Conservation (phyloP, 2,888 invertebrate genomes). For the Patella ulyssiponensis region DNA sequence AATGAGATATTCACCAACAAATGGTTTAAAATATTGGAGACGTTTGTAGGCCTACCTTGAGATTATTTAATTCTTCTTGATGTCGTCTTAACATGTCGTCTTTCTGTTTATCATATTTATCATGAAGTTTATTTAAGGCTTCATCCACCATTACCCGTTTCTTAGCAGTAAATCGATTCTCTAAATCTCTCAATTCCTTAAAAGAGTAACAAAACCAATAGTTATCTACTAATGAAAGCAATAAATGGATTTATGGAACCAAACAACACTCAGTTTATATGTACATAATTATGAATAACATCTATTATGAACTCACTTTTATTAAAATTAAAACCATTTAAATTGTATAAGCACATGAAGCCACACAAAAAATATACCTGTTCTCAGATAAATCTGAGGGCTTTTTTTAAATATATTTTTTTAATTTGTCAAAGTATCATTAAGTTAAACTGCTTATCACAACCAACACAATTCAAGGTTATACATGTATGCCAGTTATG, state of each 20-base stretch:
- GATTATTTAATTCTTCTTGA: conserved; percentile 56
- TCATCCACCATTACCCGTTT: conserved; percentile 67
- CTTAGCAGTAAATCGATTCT: conserved; percentile 61
- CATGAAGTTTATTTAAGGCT: conserved; percentile 59
- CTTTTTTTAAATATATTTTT: no score
- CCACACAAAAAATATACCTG: no score
- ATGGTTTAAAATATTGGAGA: no score
- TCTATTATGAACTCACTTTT: not conserved
- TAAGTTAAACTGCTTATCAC: no score
- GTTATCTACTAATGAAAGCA: no score
- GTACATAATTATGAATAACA: not conserved
- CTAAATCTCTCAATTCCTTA: conserved; percentile 63
- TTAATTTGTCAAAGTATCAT: no score
- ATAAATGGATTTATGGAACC: not conserved
- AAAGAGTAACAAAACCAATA: not conserved
- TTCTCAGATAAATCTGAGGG: no score
- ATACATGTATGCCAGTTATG: no score
- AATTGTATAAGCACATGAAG: no score
- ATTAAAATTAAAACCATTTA: no score
- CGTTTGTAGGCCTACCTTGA: conserved; percentile 48
- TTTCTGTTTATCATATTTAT: conserved; percentile 61
- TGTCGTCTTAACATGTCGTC: conserved; percentile 58
- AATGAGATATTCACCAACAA: no score
- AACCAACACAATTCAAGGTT: no score
- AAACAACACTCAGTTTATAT: not conserved